A percentile compares a stretch with the other conserved stretches of the same genome.
These are phyloP conservation scores for Chaetogeoica ovagalla DNA, from an alignment of 2,888 invertebrate genomes.

Conservation along the genomic window DNA sequence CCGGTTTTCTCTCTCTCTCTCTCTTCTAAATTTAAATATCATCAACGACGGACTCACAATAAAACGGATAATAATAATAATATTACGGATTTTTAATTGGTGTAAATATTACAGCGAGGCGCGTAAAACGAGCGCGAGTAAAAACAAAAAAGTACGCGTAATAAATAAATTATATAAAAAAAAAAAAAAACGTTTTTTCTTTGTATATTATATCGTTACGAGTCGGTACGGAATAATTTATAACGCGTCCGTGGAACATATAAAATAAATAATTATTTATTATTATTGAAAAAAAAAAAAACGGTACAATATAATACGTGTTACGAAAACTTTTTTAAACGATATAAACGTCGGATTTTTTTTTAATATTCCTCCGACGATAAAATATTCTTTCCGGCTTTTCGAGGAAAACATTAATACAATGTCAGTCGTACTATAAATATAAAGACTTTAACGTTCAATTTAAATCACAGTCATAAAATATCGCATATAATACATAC, in stretches of 20 bases:
- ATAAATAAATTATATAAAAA: conserved; percentile 27
- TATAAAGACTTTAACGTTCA: background rate
- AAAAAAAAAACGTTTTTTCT: conserved; percentile 20
- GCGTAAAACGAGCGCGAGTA: background rate
- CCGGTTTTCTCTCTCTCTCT: too few relatives aligned
- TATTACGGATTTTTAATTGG: conserved; percentile 41
- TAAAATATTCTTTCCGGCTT: background rate
- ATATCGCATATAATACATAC: background rate
- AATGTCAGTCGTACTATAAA: too few relatives aligned
- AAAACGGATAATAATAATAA: background rate
- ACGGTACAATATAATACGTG: background rate
- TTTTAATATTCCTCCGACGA: conserved; percentile 2
- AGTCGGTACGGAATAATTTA: background rate
- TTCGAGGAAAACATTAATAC: background rate
- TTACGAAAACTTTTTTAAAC: background rate
- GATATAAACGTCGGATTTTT: background rate
- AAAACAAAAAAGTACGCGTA: background rate
- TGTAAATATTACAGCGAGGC: background rate
- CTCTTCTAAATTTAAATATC: conserved; percentile 29
- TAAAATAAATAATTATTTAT: too few relatives aligned
- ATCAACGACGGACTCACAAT: background rate
- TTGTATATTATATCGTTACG: too few relatives aligned
- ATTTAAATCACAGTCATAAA: background rate
- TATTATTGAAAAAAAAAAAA: background rate
- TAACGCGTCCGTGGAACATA: background rate